Conservation (phyloP, 2,888 invertebrate genomes). For the Sthenelais limicola region DNA sequence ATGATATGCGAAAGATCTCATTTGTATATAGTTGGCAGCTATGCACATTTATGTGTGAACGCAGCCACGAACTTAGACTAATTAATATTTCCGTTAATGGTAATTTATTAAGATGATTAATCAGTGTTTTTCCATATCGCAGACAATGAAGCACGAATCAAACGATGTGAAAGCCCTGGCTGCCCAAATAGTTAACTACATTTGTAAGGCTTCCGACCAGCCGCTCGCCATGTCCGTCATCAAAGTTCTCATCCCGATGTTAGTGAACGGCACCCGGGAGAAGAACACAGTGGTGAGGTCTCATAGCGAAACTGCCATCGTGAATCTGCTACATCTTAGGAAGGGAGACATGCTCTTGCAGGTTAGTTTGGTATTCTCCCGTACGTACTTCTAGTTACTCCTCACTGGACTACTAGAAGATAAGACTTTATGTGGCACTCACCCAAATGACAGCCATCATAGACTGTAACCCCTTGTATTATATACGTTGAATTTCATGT, state of each 20-base stretch:
- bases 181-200: conserved; percentile 84
- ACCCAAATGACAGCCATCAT: too few relatives aligned
- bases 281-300: conserved; percentile 96
- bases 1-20: neutral
- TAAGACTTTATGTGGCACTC: too few relatives aligned
- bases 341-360: conserved; percentile 75
- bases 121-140: conserved; percentile 2
- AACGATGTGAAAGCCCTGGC: conserved; percentile 95
- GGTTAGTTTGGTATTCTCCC: conserved; percentile 51
- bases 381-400: neutral
- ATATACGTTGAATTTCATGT: too few relatives aligned
- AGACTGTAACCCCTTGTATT: too few relatives aligned
- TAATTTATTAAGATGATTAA: neutral
- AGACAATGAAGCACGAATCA: conserved; percentile 86
- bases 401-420: too few relatives aligned
- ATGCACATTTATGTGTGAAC: neutral
- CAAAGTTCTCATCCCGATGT: conserved; percentile 80
- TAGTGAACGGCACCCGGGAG: conserved; percentile 98
- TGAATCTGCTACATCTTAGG: conserved; percentile 86
- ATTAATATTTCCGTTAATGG: neutral
- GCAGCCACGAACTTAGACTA: neutral
- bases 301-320: conserved; percentile 92
- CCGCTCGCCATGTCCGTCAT: conserved; percentile 44
- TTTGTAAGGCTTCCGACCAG: conserved; percentile 77
- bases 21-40: neutral